These are phyloP conservation scores for Holothuria scabra DNA, from an alignment of 53 echinoderm and acorn worm species.

Conservation along the genomic window DNA sequence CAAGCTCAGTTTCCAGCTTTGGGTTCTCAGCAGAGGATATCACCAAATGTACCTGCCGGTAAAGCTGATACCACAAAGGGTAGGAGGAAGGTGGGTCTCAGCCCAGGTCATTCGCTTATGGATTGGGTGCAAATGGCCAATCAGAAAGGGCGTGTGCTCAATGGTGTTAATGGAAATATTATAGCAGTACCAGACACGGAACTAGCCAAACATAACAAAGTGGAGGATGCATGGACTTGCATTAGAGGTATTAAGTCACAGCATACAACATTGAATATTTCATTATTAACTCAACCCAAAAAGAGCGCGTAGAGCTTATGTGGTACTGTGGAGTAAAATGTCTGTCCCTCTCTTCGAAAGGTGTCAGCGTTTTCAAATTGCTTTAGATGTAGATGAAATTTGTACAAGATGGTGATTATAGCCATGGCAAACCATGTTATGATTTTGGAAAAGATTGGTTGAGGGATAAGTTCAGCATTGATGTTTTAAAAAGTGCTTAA, in stretches of 20 bases:
- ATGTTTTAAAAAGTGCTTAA: too few species aligned
- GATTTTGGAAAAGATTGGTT: too few species aligned
- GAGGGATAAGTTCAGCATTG: too few species aligned
- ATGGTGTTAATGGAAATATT: constrained; percentile 70
- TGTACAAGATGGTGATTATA: too few species aligned
- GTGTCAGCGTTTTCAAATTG: too few species aligned
- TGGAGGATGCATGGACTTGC: constrained; percentile 86
- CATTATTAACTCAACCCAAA: too few species aligned
- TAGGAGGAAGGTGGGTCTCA: constrained; percentile 75
- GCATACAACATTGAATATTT: too few species aligned
- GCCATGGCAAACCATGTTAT: too few species aligned
- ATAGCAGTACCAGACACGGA: constrained; percentile 73
- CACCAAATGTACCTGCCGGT: constrained; percentile 43
- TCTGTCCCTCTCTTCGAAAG: too few species aligned
- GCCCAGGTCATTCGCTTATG: constrained; percentile 90
- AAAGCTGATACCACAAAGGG: constrained; percentile 23
- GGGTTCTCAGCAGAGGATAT: constrained; percentile 82
- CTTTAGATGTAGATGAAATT: too few species aligned
- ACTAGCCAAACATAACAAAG: constrained; percentile 83
- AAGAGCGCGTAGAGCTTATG: too few species aligned
- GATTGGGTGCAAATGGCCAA: constrained; percentile 95
- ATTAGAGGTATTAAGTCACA: constrained; percentile 59
- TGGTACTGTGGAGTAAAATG: too few species aligned
- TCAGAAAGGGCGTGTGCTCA: constrained; percentile 72
- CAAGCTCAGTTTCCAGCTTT: constrained; percentile 87